Evolutionary conservation across 1,140 invertebrate genomes (phyloP), one percentile per base, ranked within the genome.

Genomic region (Eupeodes corollae): DNA sequence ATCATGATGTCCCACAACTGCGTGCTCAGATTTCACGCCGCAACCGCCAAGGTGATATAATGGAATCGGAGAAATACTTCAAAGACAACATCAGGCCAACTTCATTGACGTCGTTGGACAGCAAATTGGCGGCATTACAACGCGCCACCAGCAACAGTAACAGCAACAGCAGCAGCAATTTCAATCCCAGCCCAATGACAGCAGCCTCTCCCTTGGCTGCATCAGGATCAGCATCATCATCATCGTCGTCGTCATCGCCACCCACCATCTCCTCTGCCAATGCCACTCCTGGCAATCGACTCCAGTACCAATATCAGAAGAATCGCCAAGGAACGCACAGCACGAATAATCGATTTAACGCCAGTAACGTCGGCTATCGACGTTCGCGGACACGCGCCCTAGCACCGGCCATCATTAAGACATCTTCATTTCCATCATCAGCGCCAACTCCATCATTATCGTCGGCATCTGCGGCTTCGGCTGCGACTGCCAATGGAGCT

Each of bases 281-380:
- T 26, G 21, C 21, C 21, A 26, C 21, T 26, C 21, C 21, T 26
- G 21, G 35, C 35, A 37, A 56, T n/a, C 57, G 56, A 41, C 61
- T 63, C 42, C 55, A 59, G 13, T 57, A 60, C 37, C 57, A 58
- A 13, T 60, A 63, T 12, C 59, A 45, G 19, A 15, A 41, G 10
- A 41, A 41, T 16, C 39, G 39, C 15, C 39, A 19, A 12, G 39
- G 39, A 12, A 18, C 39, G 15, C 13, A 13, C 13, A 15, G 15
- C 15, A 37, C 35, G 13, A 15, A 13, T 37, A 37, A 37, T n/a
- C 35, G 15, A 41, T 18, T 41, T 19, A 41, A 41, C 45, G 9
- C 33, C 46, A 10, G 46, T 41, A 48, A 48, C 1, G 43, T 51
- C 2, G 55, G 56, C 26, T 62, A 52, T 37, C 48, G 63, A 12